phyloP scores from a whole-genome alignment of 2,113 vertebrate genomes.

The Piprites chloris region DNA sequence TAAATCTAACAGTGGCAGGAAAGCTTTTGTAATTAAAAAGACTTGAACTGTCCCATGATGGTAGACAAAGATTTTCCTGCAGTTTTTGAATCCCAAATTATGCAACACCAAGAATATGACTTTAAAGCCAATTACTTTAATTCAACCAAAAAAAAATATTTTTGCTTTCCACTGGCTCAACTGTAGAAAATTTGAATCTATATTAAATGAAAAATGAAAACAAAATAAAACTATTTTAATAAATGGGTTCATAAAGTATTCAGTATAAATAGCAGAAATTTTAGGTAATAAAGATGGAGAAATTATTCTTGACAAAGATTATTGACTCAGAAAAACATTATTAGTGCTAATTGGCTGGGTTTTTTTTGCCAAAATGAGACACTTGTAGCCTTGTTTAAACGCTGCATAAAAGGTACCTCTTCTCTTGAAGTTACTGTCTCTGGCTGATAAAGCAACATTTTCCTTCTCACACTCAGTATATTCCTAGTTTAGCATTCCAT shows the following conservation, averaged over 20 bases:
- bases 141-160: not conserved
- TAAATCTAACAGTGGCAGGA: not conserved
- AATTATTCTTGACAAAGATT: not conserved
- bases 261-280: not conserved
- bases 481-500: not conserved
- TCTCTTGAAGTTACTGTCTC: not conserved
- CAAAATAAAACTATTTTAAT: not conserved
- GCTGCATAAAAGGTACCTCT: not conserved
- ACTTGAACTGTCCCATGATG: not conserved
- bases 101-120: not conserved
- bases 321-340: not conserved
- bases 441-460: not conserved
- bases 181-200: not conserved
- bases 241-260: not conserved
- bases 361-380: not conserved
- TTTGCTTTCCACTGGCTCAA: not conserved
- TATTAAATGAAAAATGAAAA: not conserved
- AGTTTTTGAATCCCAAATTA: not conserved
- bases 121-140: not conserved
- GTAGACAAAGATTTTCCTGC: not conserved
- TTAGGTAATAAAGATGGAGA: not conserved
- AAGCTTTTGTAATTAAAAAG: not conserved
- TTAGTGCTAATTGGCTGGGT: not conserved
- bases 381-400: not conserved
- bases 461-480: not conserved